Percentiles rank a stretch among this genome's conserved stretches.
Evolutionary conservation across 2,888 invertebrate genomes (phyloP).

Genomic region (Dendrolimus pini): DNA sequence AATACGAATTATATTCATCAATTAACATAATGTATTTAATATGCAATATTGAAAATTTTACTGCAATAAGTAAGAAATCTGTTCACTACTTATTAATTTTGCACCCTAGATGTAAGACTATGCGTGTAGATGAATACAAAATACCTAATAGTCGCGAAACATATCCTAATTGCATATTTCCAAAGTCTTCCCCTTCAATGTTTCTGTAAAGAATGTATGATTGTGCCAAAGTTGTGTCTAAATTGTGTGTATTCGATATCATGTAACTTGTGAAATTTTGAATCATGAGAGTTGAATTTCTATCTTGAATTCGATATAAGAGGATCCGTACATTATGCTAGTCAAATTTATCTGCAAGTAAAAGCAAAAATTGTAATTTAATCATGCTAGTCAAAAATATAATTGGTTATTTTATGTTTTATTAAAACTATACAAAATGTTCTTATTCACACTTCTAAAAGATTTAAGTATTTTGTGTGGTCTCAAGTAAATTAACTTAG

Average conservation of each 20-base stretch:
- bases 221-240: constrained; percentile 70
- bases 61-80: too few species aligned
- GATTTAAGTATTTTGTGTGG: constrained; percentile 46
- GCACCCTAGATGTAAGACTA: constrained; percentile 64
- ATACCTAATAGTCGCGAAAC: constrained; percentile 44
- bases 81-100: constrained; percentile 48
- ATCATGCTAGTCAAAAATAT: constrained; percentile 69
- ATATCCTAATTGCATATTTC: constrained; percentile 61
- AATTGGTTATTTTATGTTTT: constrained; percentile 43
- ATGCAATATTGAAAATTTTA: too few species aligned
- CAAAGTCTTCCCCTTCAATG: constrained; percentile 71
- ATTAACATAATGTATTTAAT: constrained; percentile 17
- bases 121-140: constrained; percentile 38
- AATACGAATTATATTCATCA: constrained; percentile 33
- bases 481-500: constrained; percentile 56
- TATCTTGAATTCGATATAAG: not conserved
- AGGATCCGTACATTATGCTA: constrained; percentile 33
- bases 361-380: constrained; percentile 42
- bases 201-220: constrained; percentile 53
- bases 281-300: constrained; percentile 4
- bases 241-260: not conserved
- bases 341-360: constrained; percentile 64
- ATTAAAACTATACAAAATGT: constrained; percentile 31
- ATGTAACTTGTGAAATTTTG: not conserved
- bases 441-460: constrained; percentile 39